Evolutionary conservation across 2,888 invertebrate species (phyloP).

Genomic region (Calliphora vomitoria): DNA sequence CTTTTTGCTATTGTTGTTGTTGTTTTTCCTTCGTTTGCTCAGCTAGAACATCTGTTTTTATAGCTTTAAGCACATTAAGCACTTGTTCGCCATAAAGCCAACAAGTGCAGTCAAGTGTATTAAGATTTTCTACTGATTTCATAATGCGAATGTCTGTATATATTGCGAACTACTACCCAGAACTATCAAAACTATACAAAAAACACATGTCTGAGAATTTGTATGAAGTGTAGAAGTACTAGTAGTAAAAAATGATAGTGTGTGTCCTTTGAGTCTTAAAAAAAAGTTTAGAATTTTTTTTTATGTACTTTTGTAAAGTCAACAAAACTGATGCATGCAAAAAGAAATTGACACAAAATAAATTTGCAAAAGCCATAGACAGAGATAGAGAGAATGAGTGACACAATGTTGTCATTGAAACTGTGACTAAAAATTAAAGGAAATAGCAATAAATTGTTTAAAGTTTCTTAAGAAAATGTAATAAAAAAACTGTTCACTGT

Average conservation of each 20-base stretch:
- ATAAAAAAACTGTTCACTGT: neutral
- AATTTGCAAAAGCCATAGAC: constrained; percentile 23
- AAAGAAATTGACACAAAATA: constrained; percentile 20
- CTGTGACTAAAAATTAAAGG: neutral
- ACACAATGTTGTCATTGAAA: constrained; percentile 15
- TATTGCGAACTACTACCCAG: neutral
- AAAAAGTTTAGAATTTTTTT: constrained; percentile 5
- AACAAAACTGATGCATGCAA: neutral
- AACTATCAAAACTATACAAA: neutral
- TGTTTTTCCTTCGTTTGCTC: neutral
- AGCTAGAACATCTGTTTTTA: constrained; percentile 63
- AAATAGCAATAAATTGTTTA: neutral
- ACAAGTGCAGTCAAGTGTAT: constrained; percentile 72
- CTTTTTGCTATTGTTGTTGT: too few relatives aligned
- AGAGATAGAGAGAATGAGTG: neutral
- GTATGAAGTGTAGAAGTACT: neutral
- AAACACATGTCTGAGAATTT: neutral
- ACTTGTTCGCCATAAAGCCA: constrained; percentile 71
- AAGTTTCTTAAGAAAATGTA: neutral
- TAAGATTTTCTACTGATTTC: constrained; percentile 69
- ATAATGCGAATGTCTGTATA: constrained; percentile 39
- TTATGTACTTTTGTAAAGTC: neutral
- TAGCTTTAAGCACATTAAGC: constrained; percentile 66
- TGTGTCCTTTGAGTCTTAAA: constrained; percentile 32
- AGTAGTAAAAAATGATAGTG: constrained; percentile 17